Base-by-base conservation (phyloP, 2,797 vertebrate species). In the Trichosurus vulpecula region DNA sequence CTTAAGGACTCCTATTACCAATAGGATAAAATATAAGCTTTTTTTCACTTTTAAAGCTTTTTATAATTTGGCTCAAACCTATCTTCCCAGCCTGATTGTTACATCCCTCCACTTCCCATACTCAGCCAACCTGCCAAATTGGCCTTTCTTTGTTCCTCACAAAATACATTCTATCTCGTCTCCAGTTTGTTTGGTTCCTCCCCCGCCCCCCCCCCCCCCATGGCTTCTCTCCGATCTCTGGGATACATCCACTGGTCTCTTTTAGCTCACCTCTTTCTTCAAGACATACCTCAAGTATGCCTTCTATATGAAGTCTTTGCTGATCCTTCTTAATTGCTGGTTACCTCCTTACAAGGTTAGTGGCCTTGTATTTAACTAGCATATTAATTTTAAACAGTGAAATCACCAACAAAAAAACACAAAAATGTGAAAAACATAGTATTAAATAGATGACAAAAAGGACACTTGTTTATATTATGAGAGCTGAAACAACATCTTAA, bases 121-220 rank as follows among this genome's bases (percentile, higher is more conserved):
- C 6, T 74, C 19, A 41, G n/a, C 19, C 19, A 81, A 81, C 8
- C n/a, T 41, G 16, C 19, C n/a, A 41, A 47, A 81, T 3, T 41
- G n/a, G n/a, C 6, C n/a, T 74, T 35, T 81, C n/a, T 41, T 8
- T 25, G 6, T 22, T 81, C 35, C n/a, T 47, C n/a, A 41, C 8
- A 81, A 16, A 22, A 22, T 25, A 19, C 19, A 41, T 81, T 47
- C 19, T 81, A 41, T 8, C n/a, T 81, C 66, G 2, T 22, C 66
- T 74, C 66, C 19, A 81, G 6, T 81, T 74, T n/a, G 4, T n/a
- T n/a, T 61, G 30, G 3, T 61, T 14, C 16, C 12, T 31, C 14
- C 14, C 13, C 1, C 1, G 19, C 19, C 0, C 4, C 19, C 54
- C 54, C 30, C 11, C 30, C 10, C 31, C 3, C 6, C 0, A n/a